Evolutionary conservation across 1,140 invertebrate species (phyloP), one percentile per base, ranked within the genome.

Genomic region (Diorhabda elongata): DNA sequence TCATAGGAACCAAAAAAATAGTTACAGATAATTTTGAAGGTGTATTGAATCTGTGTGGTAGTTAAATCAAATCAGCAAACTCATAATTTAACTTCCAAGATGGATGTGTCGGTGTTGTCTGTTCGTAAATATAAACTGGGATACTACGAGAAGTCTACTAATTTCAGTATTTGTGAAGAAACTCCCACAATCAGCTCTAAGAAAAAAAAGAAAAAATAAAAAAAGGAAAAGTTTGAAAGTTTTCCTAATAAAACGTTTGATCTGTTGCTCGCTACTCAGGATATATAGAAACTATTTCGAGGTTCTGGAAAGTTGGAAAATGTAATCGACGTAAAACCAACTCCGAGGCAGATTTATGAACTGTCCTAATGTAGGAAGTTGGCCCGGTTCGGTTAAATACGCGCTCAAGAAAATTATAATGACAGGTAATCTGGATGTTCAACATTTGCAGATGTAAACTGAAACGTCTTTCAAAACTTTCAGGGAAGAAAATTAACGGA

Each of bases 401-500:
- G 71, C 67, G 68, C 66, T 67, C 71, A 69, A 57, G 67, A 66
- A 72, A 72, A 72, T 72, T 69, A 72, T 72, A 72, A 72, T 72
- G 71, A 72, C 71, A 72, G 71, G 71, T 72, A 72, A 72, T 72
- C 71, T 66, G 65, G 71, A 69, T 66, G 71, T 72, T 69, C 64
- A 72, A 66, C 68, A 69, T 72, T 72, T 58, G 68, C 47, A 66
- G 71, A 71, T 71, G 70, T 71, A 71, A 71, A 71, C 63, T 69
- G 61, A 67, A 65, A 66, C 68, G 66, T 72, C 67, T 72, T 67
- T 72, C 45, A 52, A 57, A 72, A 72, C 67, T 72, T 72, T 67
- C 61, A 65, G 66, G 69, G 66, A 44, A 67, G 69, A 71, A 74
- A 71, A 74, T 74, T 74, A 74, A 74, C 71, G 62, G 70, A 64